Percentiles rank a stretch among this genome's conserved stretches.
Conservation (phyloP, 2,797 vertebrate species). For the Steatocranus sp. region DNA sequence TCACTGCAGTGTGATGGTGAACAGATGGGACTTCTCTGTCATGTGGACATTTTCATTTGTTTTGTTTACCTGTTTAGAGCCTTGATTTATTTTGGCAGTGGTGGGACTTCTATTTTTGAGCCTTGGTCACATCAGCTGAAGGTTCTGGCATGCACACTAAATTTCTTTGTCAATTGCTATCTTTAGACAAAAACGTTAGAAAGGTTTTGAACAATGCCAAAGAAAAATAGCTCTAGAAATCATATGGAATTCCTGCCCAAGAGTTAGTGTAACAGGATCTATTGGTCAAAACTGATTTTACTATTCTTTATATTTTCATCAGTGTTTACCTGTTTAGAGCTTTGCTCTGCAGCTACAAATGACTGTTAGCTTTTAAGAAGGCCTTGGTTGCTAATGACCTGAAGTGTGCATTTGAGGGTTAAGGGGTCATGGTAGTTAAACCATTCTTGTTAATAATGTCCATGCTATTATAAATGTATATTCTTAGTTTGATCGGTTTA, state of each 20-base stretch:
- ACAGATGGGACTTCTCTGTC: background rate
- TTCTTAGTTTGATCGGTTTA: background rate
- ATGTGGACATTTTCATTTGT: background rate
- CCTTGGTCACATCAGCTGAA: background rate
- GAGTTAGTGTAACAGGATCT: background rate
- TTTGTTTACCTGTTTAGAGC: background rate
- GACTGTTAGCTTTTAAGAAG: background rate
- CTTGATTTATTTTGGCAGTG: background rate
- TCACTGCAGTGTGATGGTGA: background rate
- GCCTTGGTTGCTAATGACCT: background rate
- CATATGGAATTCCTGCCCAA: background rate
- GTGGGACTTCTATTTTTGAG: background rate
- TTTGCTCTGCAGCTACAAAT: background rate
- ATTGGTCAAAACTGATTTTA: background rate
- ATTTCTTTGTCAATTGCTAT: background rate
- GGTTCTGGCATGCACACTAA: background rate
- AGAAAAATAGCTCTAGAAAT: background rate
- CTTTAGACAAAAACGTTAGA: background rate
- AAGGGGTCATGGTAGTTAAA: background rate
- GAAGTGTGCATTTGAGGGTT: background rate
- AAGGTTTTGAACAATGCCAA: background rate
- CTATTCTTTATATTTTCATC: background rate
- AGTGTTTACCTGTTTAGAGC: background rate
- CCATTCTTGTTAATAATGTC: background rate
- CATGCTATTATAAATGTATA: background rate